Evolutionary conservation across 1,140 invertebrate species (phyloP), one percentile per base, ranked within the genome.

Genomic region (Diachasma alloeum): DNA sequence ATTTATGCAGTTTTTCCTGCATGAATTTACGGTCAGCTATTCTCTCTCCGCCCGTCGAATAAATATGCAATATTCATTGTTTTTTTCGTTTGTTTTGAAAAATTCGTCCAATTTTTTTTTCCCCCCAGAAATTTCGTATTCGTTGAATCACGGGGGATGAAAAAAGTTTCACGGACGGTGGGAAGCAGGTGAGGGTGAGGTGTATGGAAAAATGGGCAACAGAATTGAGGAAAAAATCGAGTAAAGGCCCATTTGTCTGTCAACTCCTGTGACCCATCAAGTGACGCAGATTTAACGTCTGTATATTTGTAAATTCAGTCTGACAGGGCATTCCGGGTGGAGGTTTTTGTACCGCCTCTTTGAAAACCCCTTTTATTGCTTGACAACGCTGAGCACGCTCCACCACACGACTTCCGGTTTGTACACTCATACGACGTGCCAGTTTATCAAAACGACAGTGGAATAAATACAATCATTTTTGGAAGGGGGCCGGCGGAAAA

Each of bases 1-100:
- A 63, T 63, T 63, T 63, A 63, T 63, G 59, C 59, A 63, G 59
- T 63, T 63, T 63, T 63, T 63, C 59, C 24, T 63, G 59, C 59
- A 63, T 63, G 59, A 63, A 63, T 63, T 63, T 63, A 63, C 59
- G 22, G 59, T 63, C 24, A 63, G 59, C 59, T 31, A 63, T 63
- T 63, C 59, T 63, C 59, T 63, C 24, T 63, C 19, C 24, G 19
- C 17, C 4, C 48, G 59, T 63, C 24, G 59, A 63, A 63, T 63
- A 63, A 63, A 63, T 63, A 63, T 63, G 59, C 59, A 63, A 63
- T 63, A 63, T 24, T 63, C 59, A 63, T 63, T 63, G 26, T 63
- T 63, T 63, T 63, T 19, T 63, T 63, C 22, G 19, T 63, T 63
- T 63, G 19, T 63, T 63, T 63, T 63, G 22, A 13, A 63, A 63